phyloP scores from a whole-genome alignment of 53 echinoderm and acorn worm genomes.

The Holothuria scabra region DNA sequence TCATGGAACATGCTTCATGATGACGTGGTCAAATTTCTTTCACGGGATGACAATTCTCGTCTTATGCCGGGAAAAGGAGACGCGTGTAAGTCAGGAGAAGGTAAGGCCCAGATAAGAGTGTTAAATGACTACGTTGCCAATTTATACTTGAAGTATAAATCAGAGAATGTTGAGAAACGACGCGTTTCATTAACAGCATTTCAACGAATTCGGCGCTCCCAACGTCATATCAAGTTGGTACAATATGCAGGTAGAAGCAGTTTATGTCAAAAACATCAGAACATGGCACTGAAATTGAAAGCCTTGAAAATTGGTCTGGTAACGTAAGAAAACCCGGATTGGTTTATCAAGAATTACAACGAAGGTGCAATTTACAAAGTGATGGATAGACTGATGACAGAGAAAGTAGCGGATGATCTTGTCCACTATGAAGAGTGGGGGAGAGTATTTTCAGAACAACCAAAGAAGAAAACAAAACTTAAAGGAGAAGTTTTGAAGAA shows the following conservation, averaged over 20 bases:
- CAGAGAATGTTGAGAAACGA: too few species aligned
- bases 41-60: neutral
- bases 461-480: neutral
- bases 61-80: neutral
- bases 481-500: neutral
- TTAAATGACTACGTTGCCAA: neutral
- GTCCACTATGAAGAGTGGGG: neutral
- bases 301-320: slow-evolving; percentile 22
- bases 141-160: slow-evolving; percentile 16
- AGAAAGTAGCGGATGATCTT: neutral
- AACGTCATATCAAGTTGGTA: slow-evolving; percentile 2
- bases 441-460: neutral
- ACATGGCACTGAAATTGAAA: slow-evolving; percentile 27
- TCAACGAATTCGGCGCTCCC: neutral
- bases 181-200: slow-evolving; percentile 4
- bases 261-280: slow-evolving; percentile 42
- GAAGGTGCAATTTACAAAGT: neutral
- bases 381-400: neutral
- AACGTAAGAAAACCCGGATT: neutral
- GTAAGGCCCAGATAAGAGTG: slow-evolving; percentile 1
- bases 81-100: slow-evolving; percentile 27
- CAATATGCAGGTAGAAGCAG: slow-evolving; percentile 16
- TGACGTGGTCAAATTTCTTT: too few species aligned
- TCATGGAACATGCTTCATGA: neutral
- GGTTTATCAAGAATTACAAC: neutral